phyloP scores from a whole-genome alignment of 2,888 invertebrate genomes.

The Campopleginae sp. region DNA sequence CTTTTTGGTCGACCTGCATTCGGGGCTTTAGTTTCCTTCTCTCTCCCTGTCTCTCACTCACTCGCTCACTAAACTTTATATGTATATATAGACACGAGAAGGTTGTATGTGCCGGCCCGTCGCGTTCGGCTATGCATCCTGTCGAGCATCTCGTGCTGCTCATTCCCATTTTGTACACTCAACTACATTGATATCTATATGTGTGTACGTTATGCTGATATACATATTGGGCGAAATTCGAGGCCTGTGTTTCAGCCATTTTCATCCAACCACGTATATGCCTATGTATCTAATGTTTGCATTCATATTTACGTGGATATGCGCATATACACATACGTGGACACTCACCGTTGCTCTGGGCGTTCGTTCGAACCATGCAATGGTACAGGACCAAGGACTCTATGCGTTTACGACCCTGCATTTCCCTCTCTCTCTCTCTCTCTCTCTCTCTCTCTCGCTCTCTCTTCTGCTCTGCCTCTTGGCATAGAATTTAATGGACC shows the following conservation, averaged over 20 bases:
- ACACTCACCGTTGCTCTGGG: conserved; percentile 30
- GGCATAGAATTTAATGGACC: conserved; percentile 56
- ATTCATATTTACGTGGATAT: conserved; percentile 23
- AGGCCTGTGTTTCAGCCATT: conserved; percentile 58
- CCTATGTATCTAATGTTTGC: conserved; percentile 4
- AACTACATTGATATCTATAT: conserved; percentile 22
- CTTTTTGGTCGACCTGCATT: conserved; percentile 70
- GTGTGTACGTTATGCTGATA: conserved; percentile 6
- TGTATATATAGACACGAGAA: not conserved
- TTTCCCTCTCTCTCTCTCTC: conserved; percentile 12
- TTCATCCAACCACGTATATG: conserved; percentile 18
- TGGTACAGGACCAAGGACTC: conserved; percentile 48
- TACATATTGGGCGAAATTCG: conserved; percentile 50
- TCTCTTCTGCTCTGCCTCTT: not conserved
- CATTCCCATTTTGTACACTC: conserved; percentile 30
- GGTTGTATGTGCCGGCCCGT: conserved; percentile 44
- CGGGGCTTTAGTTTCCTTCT: conserved; percentile 63
- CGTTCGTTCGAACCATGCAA: conserved; percentile 55
- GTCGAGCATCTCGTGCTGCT: conserved; percentile 58
- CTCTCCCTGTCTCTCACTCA: conserved; percentile 27
- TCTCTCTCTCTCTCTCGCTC: conserved; percentile 26
- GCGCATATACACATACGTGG: not conserved
- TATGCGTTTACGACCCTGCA: conserved; percentile 56
- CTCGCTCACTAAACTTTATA: conserved; percentile 20
- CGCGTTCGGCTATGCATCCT: conserved; percentile 64